These are phyloP conservation scores for Todus mexicanus DNA, from an alignment of 2,797 vertebrate genomes.

Conservation along the genomic window DNA sequence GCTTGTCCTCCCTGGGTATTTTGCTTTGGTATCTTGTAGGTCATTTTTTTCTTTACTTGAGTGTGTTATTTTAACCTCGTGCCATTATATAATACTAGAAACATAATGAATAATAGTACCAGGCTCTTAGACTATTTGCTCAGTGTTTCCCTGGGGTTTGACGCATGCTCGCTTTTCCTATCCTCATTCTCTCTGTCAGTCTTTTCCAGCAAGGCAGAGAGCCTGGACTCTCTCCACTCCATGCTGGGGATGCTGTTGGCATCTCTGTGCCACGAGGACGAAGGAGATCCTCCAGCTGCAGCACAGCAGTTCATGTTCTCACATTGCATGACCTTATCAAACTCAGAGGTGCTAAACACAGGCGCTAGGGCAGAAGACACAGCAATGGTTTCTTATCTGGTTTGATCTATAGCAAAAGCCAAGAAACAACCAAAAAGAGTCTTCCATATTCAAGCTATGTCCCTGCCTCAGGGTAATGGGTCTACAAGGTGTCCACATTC, in stretches of 20 bases:
- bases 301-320: fast-evolving
- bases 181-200: background rate
- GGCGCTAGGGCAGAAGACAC: background rate
- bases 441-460: background rate
- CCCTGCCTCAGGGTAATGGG: background rate
- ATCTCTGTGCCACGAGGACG: background rate
- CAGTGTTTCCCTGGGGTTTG: slow-evolving; percentile 38
- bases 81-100: slow-evolving; percentile 25
- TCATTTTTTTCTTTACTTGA: background rate
- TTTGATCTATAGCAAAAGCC: background rate
- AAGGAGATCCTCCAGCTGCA: background rate
- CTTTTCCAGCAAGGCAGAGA: background rate
- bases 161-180: background rate
- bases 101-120: slow-evolving; percentile 30
- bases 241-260: background rate
- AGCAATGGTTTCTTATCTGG: background rate
- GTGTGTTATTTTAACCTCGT: slow-evolving; percentile 47
- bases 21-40: slow-evolving; percentile 19
- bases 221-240: background rate
- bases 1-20: background rate
- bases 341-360: background rate
- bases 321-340: fast-evolving
- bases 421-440: background rate
- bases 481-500: background rate
- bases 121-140: slow-evolving; percentile 16